Percentiles rank a stretch among this genome's conserved stretches.
These are phyloP conservation scores for Nowickia ferox DNA, from an alignment of 2,888 invertebrate species.

Conservation along the genomic window DNA sequence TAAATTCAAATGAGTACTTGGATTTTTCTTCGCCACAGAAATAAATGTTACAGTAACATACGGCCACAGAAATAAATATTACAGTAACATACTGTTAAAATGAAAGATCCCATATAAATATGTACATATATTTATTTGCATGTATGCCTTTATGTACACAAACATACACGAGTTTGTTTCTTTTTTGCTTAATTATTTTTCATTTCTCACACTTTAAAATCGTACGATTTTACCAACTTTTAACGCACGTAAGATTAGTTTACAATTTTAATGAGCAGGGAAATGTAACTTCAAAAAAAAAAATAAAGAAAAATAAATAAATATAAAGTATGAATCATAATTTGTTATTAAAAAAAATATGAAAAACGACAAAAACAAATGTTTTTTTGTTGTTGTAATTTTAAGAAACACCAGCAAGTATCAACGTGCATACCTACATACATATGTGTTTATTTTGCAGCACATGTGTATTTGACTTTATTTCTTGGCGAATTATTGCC, in stretches of 20 bases:
- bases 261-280: conserved; percentile 47
- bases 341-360: conserved; percentile 17
- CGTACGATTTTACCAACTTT: conserved; percentile 16
- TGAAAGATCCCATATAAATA: too few species aligned
- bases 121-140: too few species aligned
- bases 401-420: conserved; percentile 12
- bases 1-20: too few species aligned
- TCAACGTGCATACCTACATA: neutral
- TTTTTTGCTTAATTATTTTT: neutral
- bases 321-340: conserved; percentile 57
- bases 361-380: conserved; percentile 17
- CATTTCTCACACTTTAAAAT: neutral
- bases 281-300: conserved; percentile 36
- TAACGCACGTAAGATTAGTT: conserved; percentile 39
- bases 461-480: conserved; percentile 35
- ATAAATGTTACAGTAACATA: too few species aligned
- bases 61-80: too few species aligned
- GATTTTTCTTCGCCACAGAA: too few species aligned
- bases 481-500: conserved; percentile 21
- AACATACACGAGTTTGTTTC: too few species aligned
- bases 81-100: too few species aligned
- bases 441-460: neutral
- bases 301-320: conserved; percentile 3
- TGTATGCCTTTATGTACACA: too few species aligned
- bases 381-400: neutral